These are phyloP conservation scores for Numenius arquata DNA, from an alignment of 2,113 vertebrate species.

Conservation along the genomic window DNA sequence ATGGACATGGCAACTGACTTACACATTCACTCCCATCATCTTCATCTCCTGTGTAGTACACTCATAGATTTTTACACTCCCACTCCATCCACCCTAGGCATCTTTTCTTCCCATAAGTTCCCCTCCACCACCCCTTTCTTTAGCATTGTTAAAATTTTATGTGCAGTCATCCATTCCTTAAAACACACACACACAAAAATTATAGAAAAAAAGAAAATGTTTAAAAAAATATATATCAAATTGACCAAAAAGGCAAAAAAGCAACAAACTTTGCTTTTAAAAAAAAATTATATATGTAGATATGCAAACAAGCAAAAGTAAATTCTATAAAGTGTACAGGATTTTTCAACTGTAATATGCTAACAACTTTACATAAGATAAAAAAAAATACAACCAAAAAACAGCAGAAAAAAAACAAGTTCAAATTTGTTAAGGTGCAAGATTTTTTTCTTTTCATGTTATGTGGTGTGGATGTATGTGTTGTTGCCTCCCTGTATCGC, in stretches of 20 bases:
- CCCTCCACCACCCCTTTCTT: slow-evolving; percentile 75
- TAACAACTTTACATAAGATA: slow-evolving; percentile 78
- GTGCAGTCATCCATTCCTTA: slow-evolving; percentile 88
- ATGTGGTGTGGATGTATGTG: slow-evolving; percentile 99
- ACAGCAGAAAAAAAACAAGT: slow-evolving; percentile 62
- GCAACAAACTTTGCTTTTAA: slow-evolving; percentile 65
- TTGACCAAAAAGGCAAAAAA: slow-evolving; percentile 70
- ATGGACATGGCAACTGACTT: slow-evolving; percentile 99
- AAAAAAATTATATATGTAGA: slow-evolving; percentile 39
- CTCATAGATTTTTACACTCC: slow-evolving; percentile 86
- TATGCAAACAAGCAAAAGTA: slow-evolving; percentile 65
- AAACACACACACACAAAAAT: slow-evolving; percentile 82
- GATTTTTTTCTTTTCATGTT: slow-evolving; percentile 96
- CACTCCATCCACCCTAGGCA: slow-evolving; percentile 65
- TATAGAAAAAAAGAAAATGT: slow-evolving; percentile 81
- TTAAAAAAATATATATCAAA: slow-evolving; percentile 85
- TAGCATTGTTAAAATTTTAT: slow-evolving; percentile 86
- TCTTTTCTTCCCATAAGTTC: slow-evolving; percentile 71
- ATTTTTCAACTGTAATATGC: slow-evolving; percentile 74
- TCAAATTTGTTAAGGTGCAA: slow-evolving; percentile 80
- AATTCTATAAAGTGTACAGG: slow-evolving; percentile 76
- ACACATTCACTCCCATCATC: slow-evolving; percentile 95
- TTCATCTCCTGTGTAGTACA: slow-evolving; percentile 97
- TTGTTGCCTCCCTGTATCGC: slow-evolving; percentile 95
- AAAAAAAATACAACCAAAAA: slow-evolving; percentile 74